phyloP scores from a whole-genome alignment of 1,140 invertebrate species.

The Anoplolepis gracilipes region DNA sequence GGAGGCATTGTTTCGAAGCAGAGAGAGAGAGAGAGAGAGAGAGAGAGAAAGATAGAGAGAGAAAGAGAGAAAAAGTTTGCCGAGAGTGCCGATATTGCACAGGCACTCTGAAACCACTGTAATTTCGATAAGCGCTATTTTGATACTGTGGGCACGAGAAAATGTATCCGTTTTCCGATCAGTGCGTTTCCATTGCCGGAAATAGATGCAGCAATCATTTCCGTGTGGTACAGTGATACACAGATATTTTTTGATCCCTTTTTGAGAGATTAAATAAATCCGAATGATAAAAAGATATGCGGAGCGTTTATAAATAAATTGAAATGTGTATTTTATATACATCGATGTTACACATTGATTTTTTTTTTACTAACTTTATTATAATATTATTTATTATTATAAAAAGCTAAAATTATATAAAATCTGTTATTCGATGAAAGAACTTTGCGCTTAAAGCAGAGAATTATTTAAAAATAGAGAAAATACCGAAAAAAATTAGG shows the following conservation, averaged over 20 bases:
- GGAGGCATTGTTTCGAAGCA: slow-evolving; percentile 32
- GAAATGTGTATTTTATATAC: background rate
- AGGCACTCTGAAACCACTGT: background rate
- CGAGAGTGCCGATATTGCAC: slow-evolving; percentile 17
- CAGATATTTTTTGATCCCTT: background rate
- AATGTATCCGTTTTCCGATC: background rate
- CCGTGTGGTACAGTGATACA: background rate
- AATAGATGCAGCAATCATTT: background rate
- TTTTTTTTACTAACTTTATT: background rate
- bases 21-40: too few relatives aligned
- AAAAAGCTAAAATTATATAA: background rate
- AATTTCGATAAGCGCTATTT: slow-evolving; percentile 27
- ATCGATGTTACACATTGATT: background rate
- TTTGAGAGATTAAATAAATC: background rate
- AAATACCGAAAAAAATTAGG: background rate
- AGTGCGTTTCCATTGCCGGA: background rate
- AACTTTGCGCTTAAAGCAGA: too few relatives aligned
- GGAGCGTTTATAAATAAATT: background rate
- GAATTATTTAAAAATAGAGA: too few relatives aligned
- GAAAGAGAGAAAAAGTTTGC: background rate
- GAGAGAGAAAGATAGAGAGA: background rate
- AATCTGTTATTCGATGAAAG: background rate
- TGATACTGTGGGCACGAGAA: background rate
- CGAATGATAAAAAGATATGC: background rate
- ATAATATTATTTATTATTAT: background rate